phyloP scores from a whole-genome alignment of 2,888 invertebrate species.

The Acronicta alni region DNA sequence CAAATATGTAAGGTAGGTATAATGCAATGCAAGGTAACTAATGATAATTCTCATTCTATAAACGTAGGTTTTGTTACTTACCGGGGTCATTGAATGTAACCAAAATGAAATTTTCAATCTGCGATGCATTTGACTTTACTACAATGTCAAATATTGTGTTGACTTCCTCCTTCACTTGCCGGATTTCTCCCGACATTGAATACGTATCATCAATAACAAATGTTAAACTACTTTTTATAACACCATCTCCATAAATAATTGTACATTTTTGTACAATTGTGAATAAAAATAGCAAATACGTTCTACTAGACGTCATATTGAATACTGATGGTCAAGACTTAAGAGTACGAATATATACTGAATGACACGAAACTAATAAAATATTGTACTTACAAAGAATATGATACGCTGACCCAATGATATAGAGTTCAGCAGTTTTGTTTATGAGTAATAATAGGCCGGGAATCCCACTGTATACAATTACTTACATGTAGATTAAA shows the following conservation, averaged over 20 bases:
- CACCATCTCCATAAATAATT: conserved; percentile 29
- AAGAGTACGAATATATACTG: conserved; percentile 3
- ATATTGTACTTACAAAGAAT: too few species aligned
- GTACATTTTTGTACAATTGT: conserved; percentile 13
- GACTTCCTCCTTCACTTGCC: conserved; percentile 64
- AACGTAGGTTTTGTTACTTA: conserved; percentile 56
- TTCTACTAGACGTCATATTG: conserved; percentile 23
- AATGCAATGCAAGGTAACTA: too few species aligned
- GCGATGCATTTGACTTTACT: conserved; percentile 62
- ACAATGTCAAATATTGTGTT: conserved; percentile 73
- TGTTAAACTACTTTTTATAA: conserved; percentile 69
- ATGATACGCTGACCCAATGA: too few species aligned
- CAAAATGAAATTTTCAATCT: conserved; percentile 74
- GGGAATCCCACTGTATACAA: too few species aligned
- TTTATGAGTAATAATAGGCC: too few species aligned
- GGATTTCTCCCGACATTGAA: conserved; percentile 74
- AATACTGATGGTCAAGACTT: conserved; percentile 13
- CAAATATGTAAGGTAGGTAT: too few species aligned
- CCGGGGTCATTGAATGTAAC: conserved; percentile 79
- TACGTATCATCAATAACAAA: conserved; percentile 77
- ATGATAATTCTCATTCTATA: not conserved
- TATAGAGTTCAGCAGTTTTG: too few species aligned
- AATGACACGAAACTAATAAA: too few species aligned
- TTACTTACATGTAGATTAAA: too few species aligned
- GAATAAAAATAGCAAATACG: conserved; percentile 8